Evolutionary conservation across 1,140 invertebrate species (phyloP).

Genomic region (Lethocerus indicus): DNA sequence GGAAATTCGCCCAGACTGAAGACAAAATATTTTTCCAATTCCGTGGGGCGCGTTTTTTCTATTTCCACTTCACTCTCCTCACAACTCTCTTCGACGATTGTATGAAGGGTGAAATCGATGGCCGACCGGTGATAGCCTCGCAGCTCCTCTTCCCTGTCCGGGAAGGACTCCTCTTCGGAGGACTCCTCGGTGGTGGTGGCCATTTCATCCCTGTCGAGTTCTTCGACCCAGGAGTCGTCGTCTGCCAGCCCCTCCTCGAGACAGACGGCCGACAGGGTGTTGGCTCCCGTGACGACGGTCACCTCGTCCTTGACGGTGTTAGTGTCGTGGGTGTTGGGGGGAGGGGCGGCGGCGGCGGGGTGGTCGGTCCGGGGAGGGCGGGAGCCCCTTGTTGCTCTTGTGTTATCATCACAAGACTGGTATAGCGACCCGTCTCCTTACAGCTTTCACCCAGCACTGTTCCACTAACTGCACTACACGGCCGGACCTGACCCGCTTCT

Average conservation of each 20-base stretch:
- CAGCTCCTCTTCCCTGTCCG: slow-evolving; percentile 48
- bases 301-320: slow-evolving; percentile 25
- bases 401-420: slow-evolving; percentile 74
- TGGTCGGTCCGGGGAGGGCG: slow-evolving; percentile 23
- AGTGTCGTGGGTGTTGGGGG: too few species aligned
- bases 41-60: slow-evolving; percentile 36
- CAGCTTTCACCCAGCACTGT: slow-evolving; percentile 22
- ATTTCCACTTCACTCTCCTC: slow-evolving; percentile 71
- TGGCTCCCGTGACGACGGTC: slow-evolving; percentile 40
- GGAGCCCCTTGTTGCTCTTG: slow-evolving; percentile 32
- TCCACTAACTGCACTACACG: slow-evolving; percentile 20
- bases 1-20: slow-evolving; percentile 60
- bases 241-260: slow-evolving; percentile 68
- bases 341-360: too few species aligned
- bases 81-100: slow-evolving; percentile 85
- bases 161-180: slow-evolving; percentile 28
- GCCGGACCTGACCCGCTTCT: slow-evolving; percentile 18
- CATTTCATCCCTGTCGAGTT: slow-evolving; percentile 47
- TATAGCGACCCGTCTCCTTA: slow-evolving; percentile 45
- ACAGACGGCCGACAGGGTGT: slow-evolving; percentile 52
- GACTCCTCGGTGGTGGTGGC: slow-evolving; percentile 31
- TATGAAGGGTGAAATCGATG: slow-evolving; percentile 80
- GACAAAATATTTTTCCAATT: slow-evolving; percentile 83
- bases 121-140: slow-evolving; percentile 58
- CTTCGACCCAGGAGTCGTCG: slow-evolving; percentile 75